phyloP scores from a whole-genome alignment of 2,113 vertebrate genomes.

The Lathamus discolor region DNA sequence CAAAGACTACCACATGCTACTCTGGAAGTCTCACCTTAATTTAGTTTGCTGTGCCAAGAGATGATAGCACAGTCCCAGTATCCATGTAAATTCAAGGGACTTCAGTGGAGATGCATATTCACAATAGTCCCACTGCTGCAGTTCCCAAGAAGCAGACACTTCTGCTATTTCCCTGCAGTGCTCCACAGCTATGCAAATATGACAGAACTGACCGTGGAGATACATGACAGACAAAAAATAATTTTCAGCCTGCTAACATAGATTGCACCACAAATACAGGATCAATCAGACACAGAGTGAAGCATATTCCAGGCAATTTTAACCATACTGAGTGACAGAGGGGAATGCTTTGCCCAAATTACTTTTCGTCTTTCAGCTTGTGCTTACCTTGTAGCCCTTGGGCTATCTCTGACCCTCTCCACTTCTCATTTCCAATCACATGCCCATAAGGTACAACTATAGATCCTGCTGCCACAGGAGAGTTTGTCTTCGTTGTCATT shows the following conservation, averaged over 20 bases:
- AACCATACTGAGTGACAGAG: accelerated
- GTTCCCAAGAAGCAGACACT: background rate
- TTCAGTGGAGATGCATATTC: background rate
- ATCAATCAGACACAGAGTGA: background rate
- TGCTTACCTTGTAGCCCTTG: conserved; percentile 81
- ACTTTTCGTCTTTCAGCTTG: background rate
- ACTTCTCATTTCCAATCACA: conserved; percentile 81
- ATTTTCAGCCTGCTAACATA: background rate
- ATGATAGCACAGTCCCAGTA: background rate
- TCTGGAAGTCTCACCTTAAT: background rate
- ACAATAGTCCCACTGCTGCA: background rate
- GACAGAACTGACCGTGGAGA: background rate
- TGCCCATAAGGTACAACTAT: conserved; percentile 82
- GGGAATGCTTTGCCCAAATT: background rate
- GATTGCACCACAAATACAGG: background rate
- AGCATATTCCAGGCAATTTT: background rate
- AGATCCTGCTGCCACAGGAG: conserved; percentile 48
- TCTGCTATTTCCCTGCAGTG: background rate
- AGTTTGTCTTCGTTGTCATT: conserved; percentile 3
- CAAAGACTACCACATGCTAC: background rate
- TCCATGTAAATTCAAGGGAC: background rate
- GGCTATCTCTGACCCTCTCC: conserved; percentile 84
- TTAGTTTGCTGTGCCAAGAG: background rate
- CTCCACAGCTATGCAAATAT: background rate
- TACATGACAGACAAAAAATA: accelerated